Evolutionary conservation across 2,797 vertebrate genomes (phyloP).

Genomic region (Anolis apletophallus): DNA sequence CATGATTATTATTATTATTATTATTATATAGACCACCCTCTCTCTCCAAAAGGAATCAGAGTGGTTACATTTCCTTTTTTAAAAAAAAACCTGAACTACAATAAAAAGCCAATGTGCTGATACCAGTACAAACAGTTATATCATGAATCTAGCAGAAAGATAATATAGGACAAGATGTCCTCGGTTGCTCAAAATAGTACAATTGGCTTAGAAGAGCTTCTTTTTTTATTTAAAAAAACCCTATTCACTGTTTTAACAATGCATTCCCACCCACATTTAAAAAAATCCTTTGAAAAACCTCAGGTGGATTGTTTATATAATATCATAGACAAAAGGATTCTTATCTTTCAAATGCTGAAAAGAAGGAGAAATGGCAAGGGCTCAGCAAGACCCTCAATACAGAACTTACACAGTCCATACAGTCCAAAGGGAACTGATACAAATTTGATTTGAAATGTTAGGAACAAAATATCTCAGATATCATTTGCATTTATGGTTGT

Average conservation of each 20-base stretch:
- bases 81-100: conserved; percentile 62
- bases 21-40: too few species aligned
- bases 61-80: too few species aligned
- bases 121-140: conserved; percentile 79
- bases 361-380: conserved; percentile 28
- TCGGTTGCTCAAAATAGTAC: conserved; percentile 54
- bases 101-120: conserved; percentile 82
- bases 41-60: too few species aligned
- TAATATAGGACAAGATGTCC: conserved; percentile 73
- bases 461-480: conserved; percentile 48
- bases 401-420: background rate
- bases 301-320: conserved; percentile 50
- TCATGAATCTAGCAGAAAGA: conserved; percentile 74
- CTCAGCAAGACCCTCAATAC: conserved; percentile 38
- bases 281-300: conserved; percentile 18
- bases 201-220: conserved; percentile 49
- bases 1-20: conserved; percentile 51
- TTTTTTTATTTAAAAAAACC: background rate
- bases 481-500: conserved; percentile 24
- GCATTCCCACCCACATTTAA: too few species aligned
- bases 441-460: conserved; percentile 51
- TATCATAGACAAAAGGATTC: conserved; percentile 35
- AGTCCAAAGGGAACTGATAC: conserved; percentile 12
- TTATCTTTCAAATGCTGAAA: conserved; percentile 30
- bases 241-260: conserved; percentile 42